Evolutionary conservation across 2,113 vertebrate genomes (phyloP), one percentile per base, ranked within the genome.

Genomic region (Cricetomys ansorgei): DNA sequence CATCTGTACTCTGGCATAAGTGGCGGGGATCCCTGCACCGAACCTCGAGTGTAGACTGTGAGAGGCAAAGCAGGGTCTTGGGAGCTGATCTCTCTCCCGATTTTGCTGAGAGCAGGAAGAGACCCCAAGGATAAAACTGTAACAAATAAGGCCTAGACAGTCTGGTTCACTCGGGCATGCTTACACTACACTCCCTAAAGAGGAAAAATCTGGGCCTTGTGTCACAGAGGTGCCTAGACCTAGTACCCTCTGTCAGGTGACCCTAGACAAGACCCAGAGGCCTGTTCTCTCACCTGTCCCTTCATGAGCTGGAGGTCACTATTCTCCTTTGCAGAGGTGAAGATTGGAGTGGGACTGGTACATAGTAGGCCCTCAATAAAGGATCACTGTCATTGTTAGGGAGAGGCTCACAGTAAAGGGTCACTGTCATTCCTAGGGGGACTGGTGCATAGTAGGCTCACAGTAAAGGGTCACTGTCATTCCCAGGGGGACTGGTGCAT

Each of bases 111-210:
- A 64, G 75, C 23, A 88, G 91, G 34, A 91, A 70, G 67, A 79
- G 1, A 21, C 5, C 31, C 19, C 55, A 23, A 31, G 37, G 8
- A 40, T 31, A 43, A 75, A 65, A 29, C 59, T 9, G 12, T 50
- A 5, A 40, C 4, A 2, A 29, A 21, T 5, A 7, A 76, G 77
- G 50, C 12, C 62, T 45, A 12, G 69, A n/a, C 23, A 2, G 45
- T 70, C 65, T 21, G 53, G 4, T 15, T 59, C 34, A 43, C 50
- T 37, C 16, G 21, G 7, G 11, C n/a, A n/a, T 17, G 31, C 40
- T 16, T 27, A 10, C 13, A 4, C 31, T 13, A 29, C 25, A 72
- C 3, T 34, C 37, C 34, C 0, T 2, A 72, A 11, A 0, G 23
- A 34, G 12, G n/a, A 76, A 29, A 57, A 57, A 37, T 13, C n/a